Conservation (phyloP, 2,113 vertebrate genomes). For the Brachyhypopomus gauderio region DNA sequence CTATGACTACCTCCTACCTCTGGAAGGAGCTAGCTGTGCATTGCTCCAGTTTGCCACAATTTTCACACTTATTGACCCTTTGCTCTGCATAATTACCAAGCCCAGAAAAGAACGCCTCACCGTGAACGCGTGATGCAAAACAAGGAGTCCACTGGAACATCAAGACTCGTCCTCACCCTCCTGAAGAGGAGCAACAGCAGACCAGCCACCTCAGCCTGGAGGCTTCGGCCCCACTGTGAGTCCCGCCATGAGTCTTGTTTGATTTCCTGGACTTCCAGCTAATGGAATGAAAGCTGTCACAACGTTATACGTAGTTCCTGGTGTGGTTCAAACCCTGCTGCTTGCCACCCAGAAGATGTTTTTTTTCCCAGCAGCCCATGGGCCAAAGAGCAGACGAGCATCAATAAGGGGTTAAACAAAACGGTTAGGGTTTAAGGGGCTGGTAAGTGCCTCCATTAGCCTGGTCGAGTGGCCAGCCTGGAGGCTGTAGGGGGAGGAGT, state of each 20-base stretch:
- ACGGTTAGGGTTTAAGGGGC: conserved; percentile 74
- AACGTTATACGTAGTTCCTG: neutral
- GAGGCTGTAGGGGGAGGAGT: neutral
- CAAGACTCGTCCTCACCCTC: conserved; percentile 12
- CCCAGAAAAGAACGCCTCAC: conserved; percentile 32
- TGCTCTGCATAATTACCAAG: conserved; percentile 13
- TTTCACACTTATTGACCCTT: conserved; percentile 36
- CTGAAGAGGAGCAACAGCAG: neutral
- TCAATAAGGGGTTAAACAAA: conserved; percentile 77
- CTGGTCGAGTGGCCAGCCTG: conserved; percentile 58
- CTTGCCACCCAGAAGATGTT: neutral
- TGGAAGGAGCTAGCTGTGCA: neutral
- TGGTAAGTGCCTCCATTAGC: conserved; percentile 77
- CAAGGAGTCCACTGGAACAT: neutral
- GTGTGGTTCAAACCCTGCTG: neutral
- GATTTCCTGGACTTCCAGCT: neutral
- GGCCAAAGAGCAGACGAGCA: conserved; percentile 63
- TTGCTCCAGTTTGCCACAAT: conserved; percentile 13
- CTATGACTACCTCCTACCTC: neutral
- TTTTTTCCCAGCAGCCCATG: conserved; percentile 60
- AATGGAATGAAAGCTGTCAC: neutral
- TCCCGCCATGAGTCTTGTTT: no score
- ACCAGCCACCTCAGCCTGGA: neutral
- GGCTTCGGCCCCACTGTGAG: no score
- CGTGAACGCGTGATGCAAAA: conserved; percentile 33